phyloP scores from a whole-genome alignment of 2,797 vertebrate genomes.

The Cetoscarus ocellatus region DNA sequence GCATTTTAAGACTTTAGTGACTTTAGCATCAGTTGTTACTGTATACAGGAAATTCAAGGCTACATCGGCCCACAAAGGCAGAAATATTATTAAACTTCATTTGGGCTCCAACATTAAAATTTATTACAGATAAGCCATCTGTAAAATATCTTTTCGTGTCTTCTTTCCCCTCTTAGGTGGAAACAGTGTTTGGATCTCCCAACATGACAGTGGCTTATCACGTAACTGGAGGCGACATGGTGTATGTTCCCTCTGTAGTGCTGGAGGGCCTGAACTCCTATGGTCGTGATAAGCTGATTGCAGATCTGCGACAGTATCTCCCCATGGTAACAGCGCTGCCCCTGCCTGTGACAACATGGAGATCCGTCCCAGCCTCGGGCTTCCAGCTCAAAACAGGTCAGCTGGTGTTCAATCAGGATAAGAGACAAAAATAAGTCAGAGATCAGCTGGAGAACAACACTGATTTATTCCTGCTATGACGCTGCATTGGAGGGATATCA shows the following conservation, averaged over 20 bases:
- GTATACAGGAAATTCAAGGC: too few relatives aligned
- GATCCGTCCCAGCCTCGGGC: slow-evolving; percentile 85
- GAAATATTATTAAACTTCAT: too few relatives aligned
- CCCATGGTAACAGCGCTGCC: slow-evolving; percentile 91
- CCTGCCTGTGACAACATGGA: slow-evolving; percentile 89
- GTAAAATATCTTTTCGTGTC: slow-evolving; percentile 1
- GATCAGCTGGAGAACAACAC: slow-evolving; percentile 31
- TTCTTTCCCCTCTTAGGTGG: slow-evolving; percentile 73
- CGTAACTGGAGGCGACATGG: slow-evolving; percentile 86
- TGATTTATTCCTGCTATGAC: slow-evolving; percentile 33
- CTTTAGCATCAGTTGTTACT: too few relatives aligned
- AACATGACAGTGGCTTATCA: slow-evolving; percentile 96
- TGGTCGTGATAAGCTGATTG: slow-evolving; percentile 89
- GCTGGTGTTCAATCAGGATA: slow-evolving; percentile 51
- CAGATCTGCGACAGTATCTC: slow-evolving; percentile 91
- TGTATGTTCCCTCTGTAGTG: slow-evolving; percentile 91
- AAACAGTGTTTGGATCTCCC: slow-evolving; percentile 86
- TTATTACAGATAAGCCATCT: neutral
- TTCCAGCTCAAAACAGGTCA: slow-evolving; percentile 96
- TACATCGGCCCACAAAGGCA: too few relatives aligned
- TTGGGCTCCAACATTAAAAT: neutral
- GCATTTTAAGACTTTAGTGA: too few relatives aligned
- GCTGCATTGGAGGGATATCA: slow-evolving; percentile 6
- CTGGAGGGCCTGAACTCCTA: slow-evolving; percentile 88
- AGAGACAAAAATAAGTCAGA: slow-evolving; percentile 43